These are phyloP conservation scores for Thamnaconus septentrionalis DNA, from an alignment of 2,113 vertebrate genomes.

Conservation along the genomic window DNA sequence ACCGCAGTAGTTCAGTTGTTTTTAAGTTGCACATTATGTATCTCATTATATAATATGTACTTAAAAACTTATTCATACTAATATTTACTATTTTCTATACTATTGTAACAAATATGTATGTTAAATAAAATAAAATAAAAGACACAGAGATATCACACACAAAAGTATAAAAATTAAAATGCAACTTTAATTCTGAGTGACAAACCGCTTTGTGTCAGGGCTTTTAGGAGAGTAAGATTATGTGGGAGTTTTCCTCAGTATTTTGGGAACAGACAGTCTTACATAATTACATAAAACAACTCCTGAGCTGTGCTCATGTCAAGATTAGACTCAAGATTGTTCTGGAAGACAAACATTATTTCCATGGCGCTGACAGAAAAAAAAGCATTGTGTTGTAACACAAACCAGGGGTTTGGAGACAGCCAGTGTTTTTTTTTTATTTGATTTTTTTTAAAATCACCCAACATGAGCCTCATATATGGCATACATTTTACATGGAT, in stretches of 20 bases:
- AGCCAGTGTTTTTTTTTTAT: too few relatives aligned
- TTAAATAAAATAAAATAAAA: too few relatives aligned
- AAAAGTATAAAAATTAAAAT: not conserved
- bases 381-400: not conserved
- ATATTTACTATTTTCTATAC: too few relatives aligned
- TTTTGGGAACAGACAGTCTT: conserved; percentile 4
- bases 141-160: not conserved
- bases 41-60: too few relatives aligned
- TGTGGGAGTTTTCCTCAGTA: conserved; percentile 17
- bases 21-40: too few relatives aligned
- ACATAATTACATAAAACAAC: conserved; percentile 6
- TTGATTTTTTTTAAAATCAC: too few relatives aligned
- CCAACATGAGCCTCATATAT: too few relatives aligned
- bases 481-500: too few relatives aligned
- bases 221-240: conserved; percentile 30
- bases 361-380: not conserved
- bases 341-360: not conserved
- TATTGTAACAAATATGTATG: not conserved
- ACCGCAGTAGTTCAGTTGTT: not conserved
- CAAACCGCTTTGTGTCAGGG: not conserved
- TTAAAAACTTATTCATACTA: too few relatives aligned
- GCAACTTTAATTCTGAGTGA: not conserved
- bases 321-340: not conserved
- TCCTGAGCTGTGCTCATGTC: not conserved
- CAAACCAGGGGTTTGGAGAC: not conserved